Percentiles rank a stretch among this genome's conserved stretches.
These are phyloP conservation scores for Drosophila anomalata DNA, from an alignment of 2,888 invertebrate species.

Conservation along the genomic window DNA sequence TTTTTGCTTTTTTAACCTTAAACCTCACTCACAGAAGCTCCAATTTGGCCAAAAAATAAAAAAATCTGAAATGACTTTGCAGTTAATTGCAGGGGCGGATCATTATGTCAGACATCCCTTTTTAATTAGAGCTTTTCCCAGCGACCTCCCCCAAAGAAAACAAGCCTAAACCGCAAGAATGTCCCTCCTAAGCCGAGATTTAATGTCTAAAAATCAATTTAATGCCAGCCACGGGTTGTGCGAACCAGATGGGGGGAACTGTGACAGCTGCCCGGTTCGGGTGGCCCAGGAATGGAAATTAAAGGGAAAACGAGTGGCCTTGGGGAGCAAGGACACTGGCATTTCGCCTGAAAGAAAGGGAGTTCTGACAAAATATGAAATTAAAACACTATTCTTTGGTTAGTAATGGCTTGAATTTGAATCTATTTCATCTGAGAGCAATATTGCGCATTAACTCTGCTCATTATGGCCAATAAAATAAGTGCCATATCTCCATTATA, in stretches of 20 bases:
- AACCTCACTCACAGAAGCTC: no score
- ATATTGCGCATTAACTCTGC: constrained; percentile 22
- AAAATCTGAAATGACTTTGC: no score
- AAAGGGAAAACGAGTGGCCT: constrained; percentile 16
- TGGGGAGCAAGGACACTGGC: constrained; percentile 8
- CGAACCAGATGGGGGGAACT: constrained; percentile 18
- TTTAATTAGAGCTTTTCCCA: constrained; percentile 28
- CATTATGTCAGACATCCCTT: constrained; percentile 27
- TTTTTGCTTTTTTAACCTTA: no score
- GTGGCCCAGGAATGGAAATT: neutral
- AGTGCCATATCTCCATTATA: constrained; percentile 4
- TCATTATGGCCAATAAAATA: neutral
- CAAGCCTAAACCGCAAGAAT: constrained; percentile 39
- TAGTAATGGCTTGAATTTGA: no score
- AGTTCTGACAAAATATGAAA: neutral
- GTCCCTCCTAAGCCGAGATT: constrained; percentile 43
- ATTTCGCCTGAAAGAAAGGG: constrained; percentile 5
- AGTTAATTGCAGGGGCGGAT: neutral
- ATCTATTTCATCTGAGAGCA: neutral
- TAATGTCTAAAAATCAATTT: constrained; percentile 69
- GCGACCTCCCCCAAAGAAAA: neutral
- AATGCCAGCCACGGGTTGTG: constrained; percentile 35
- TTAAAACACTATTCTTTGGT: neutral
- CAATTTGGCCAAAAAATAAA: no score
- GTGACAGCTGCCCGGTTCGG: constrained; percentile 23